These are phyloP conservation scores for Drosophila asahinai DNA, from an alignment of 1,140 invertebrate species.

Conservation along the genomic window DNA sequence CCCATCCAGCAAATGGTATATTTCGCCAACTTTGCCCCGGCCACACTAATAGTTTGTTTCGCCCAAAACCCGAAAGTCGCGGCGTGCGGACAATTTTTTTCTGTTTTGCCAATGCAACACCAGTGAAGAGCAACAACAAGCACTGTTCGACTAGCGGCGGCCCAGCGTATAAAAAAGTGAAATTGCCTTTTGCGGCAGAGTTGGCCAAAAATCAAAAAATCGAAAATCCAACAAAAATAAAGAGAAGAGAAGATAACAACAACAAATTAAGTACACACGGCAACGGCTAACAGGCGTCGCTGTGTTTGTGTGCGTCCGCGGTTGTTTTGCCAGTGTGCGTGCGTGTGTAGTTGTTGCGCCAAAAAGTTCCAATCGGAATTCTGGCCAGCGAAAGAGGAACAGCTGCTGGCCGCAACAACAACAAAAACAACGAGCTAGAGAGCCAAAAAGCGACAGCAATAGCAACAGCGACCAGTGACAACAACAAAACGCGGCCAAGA, in stretches of 20 bases:
- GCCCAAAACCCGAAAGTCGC: slow-evolving; percentile 13
- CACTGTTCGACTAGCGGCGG: slow-evolving; percentile 21
- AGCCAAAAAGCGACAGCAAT: neutral
- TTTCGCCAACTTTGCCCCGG: neutral
- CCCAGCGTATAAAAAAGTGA: slow-evolving; percentile 68
- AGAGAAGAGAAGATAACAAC: slow-evolving; percentile 14
- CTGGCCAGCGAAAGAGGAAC: slow-evolving; percentile 44
- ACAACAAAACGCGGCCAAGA: slow-evolving; percentile 58
- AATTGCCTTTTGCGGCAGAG: slow-evolving; percentile 77
- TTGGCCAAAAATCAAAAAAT: slow-evolving; percentile 27
- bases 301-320: slow-evolving; percentile 41
- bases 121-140: slow-evolving; percentile 30
- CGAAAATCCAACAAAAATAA: slow-evolving; percentile 15
- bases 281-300: slow-evolving; percentile 31
- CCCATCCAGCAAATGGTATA: neutral
- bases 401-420: slow-evolving; percentile 38
- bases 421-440: slow-evolving; percentile 22
- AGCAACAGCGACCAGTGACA: slow-evolving; percentile 20
- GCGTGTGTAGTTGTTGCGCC: slow-evolving; percentile 58
- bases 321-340: slow-evolving; percentile 29
- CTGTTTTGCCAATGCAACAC: slow-evolving; percentile 38
- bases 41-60: slow-evolving; percentile 11
- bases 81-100: slow-evolving; percentile 42
- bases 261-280: slow-evolving; percentile 37
- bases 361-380: slow-evolving; percentile 76